phyloP scores from a whole-genome alignment of 1,140 invertebrate species.

The Mercenaria mercenaria region DNA sequence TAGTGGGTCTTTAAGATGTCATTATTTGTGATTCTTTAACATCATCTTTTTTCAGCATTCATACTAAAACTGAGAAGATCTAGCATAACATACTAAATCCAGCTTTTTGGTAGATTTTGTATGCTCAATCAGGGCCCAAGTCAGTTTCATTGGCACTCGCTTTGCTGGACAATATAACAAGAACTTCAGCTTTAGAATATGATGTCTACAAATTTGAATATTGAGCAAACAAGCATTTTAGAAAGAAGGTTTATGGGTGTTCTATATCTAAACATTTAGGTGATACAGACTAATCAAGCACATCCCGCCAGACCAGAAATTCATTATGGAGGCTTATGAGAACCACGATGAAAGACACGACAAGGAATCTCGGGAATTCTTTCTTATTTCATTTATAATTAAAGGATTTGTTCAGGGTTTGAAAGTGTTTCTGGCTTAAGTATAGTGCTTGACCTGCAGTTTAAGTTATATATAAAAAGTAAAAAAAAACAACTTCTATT shows the following conservation, averaged over 20 bases:
- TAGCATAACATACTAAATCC: too few relatives aligned
- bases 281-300: constrained; percentile 38
- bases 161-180: too few relatives aligned
- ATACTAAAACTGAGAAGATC: too few relatives aligned
- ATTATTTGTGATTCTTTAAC: too few relatives aligned
- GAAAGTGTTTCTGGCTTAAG: constrained; percentile 1
- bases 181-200: too few relatives aligned
- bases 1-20: too few relatives aligned
- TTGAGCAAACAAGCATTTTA: background rate
- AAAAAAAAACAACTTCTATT: background rate
- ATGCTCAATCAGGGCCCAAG: too few relatives aligned
- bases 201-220: constrained; percentile 9
- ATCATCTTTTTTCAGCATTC: too few relatives aligned
- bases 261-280: constrained; percentile 28
- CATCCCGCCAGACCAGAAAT: constrained; percentile 18
- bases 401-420: constrained; percentile 25
- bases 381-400: constrained; percentile 52
- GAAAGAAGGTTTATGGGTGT: background rate
- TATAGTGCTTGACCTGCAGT: background rate
- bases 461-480: background rate
- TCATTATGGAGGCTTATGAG: constrained; percentile 17
- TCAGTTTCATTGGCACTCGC: too few relatives aligned
- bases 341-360: constrained; percentile 7
- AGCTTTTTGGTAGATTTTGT: too few relatives aligned
- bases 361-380: constrained; percentile 35